Conservation (phyloP, 2,113 vertebrate genomes). For the Numenius arquata region DNA sequence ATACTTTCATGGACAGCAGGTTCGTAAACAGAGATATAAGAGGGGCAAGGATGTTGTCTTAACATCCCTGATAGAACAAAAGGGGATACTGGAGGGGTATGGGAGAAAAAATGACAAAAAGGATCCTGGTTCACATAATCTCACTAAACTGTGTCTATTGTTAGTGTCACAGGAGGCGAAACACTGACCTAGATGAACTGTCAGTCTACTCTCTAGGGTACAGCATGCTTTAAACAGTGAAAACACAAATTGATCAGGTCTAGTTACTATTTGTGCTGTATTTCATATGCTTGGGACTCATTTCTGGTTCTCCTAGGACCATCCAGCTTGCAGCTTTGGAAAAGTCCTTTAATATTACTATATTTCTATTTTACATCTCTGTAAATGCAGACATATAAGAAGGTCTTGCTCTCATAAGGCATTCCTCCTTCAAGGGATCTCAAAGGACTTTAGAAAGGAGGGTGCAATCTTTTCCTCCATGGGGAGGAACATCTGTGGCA, state of each 20-base stretch:
- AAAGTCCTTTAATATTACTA: neutral
- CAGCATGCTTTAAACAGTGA: neutral
- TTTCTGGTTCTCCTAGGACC: neutral
- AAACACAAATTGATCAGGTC: neutral
- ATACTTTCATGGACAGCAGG: neutral
- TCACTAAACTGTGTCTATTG: neutral
- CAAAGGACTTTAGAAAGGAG: neutral
- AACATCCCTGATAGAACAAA: neutral
- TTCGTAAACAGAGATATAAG: neutral
- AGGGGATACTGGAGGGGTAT: neutral
- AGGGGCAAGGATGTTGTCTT: neutral
- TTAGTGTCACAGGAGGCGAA: neutral
- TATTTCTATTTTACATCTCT: neutral
- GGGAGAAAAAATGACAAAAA: neutral
- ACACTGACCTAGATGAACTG: neutral
- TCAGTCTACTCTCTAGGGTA: neutral
- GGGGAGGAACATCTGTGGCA: neutral
- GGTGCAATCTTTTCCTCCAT: neutral
- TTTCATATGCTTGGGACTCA: neutral
- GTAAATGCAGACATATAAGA: neutral
- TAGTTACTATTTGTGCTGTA: neutral
- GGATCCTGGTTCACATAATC: neutral
- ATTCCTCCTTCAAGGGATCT: neutral
- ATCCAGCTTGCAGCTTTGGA: neutral
- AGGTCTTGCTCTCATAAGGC: neutral